Percentiles rank a stretch among this genome's conserved stretches.
Evolutionary conservation across 1,140 invertebrate species (phyloP).

Genomic region (Coenobita brevimanus): DNA sequence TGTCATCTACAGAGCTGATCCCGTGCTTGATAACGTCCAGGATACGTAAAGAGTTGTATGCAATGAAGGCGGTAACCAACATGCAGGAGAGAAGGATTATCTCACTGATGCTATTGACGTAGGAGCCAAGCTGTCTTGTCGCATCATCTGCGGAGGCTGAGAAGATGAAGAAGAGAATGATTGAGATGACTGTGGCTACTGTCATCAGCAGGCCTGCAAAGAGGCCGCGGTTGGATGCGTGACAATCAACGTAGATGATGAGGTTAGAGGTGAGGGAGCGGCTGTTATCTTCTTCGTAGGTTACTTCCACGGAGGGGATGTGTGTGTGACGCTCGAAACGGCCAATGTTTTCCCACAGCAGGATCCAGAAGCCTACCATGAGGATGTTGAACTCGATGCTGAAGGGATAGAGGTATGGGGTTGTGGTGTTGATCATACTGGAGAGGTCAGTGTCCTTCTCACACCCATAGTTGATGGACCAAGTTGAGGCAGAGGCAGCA

Average conservation of each 20-base stretch:
- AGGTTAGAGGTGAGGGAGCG: constrained; percentile 68
- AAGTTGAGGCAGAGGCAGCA: constrained; percentile 8
- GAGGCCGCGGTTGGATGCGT: constrained; percentile 82
- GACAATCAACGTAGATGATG: constrained; percentile 79
- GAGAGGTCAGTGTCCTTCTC: constrained; percentile 73
- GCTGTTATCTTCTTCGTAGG: constrained; percentile 69
- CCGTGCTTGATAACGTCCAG: constrained; percentile 79
- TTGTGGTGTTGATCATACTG: constrained; percentile 75
- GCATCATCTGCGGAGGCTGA: constrained; percentile 77
- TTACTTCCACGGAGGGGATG: constrained; percentile 67
- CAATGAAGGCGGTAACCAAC: constrained; percentile 76
- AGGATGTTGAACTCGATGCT: constrained; percentile 84
- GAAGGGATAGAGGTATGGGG: constrained; percentile 83
- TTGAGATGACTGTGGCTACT: constrained; percentile 78
- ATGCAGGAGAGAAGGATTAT: constrained; percentile 76
- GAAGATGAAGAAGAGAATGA: constrained; percentile 82
- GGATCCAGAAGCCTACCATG: constrained; percentile 82
- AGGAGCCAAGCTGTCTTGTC: constrained; percentile 69
- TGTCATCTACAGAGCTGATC: constrained; percentile 81
- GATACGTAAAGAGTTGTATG: constrained; percentile 70
- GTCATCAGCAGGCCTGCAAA: constrained; percentile 81
- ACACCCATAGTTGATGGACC: constrained; percentile 68
- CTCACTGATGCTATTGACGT: constrained; percentile 75
- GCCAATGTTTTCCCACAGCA: constrained; percentile 83
- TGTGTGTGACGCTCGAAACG: constrained; percentile 74